Conservation (phyloP, 2,888 invertebrate species). For the Parascotia fuliginaria region DNA sequence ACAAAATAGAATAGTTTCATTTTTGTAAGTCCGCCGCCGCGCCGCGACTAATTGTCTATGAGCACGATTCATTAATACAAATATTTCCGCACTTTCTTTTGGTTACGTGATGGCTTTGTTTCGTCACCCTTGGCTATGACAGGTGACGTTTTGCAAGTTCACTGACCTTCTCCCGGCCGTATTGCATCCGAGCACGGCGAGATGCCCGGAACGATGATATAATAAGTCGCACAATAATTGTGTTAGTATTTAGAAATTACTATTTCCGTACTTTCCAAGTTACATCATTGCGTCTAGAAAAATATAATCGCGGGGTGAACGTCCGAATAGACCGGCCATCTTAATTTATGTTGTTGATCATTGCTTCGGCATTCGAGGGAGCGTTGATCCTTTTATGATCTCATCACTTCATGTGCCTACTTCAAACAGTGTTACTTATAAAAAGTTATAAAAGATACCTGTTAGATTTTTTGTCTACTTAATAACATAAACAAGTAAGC, state of each 20-base stretch:
- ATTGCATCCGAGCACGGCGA: conserved; percentile 62
- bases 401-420: conserved; percentile 65
- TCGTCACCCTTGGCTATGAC: conserved; percentile 65
- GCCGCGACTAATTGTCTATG: conserved; percentile 42
- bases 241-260: conserved; percentile 70
- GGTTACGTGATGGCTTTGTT: conserved; percentile 62
- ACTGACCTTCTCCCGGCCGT: conserved; percentile 68
- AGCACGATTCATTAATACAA: conserved; percentile 41
- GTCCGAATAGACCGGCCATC: conserved; percentile 66
- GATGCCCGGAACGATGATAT: conserved; percentile 74
- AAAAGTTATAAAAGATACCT: conserved; percentile 44
- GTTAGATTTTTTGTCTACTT: not conserved
- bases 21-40: conserved; percentile 15
- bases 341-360: conserved; percentile 69
- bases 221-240: conserved; percentile 68
- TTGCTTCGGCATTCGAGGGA: conserved; percentile 72
- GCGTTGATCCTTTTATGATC: conserved; percentile 83
- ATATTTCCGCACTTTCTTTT: conserved; percentile 72
- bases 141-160: conserved; percentile 83
- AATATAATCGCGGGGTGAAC: conserved; percentile 73
- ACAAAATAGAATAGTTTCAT: conserved; percentile 61
- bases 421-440: conserved; percentile 26
- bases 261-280: conserved; percentile 83
- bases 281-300: conserved; percentile 71
- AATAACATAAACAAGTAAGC: not conserved